Evolutionary conservation across 2,113 vertebrate species (phyloP), one percentile per base, ranked within the genome.

Genomic region (Microtus richardsoni): DNA sequence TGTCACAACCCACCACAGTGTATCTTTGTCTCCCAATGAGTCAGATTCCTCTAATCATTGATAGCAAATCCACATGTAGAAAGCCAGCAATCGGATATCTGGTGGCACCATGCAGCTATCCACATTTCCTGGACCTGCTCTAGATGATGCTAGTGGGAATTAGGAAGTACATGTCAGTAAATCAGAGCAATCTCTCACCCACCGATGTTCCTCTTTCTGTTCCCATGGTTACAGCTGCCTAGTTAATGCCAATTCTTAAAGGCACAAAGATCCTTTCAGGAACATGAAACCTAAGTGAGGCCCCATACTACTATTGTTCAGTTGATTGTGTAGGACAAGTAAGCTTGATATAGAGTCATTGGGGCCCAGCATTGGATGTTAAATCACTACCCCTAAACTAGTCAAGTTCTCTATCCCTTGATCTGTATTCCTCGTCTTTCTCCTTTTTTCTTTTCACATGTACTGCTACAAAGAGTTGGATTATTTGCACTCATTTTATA

Each of bases 351-450:
- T 3, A 75, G 16, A 66, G 11, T 39, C 78, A 26, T 7, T 30
- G 26, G 33, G 4, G 10, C 6, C 39, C 60, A 92, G 0, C 10
- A 71, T 26, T 91, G 21, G 36, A 88, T 86, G 4, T 71, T 89
- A 94, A 91, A n/a, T 71, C 91, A 54, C 16, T 82, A 77, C 44
- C 47, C 5, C 12, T 89, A 94, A 93, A 44, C 91, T 78, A 89
- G 68, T 9, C 22, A 4, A 80, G 14, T 91, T 89, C 73, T 88
- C 79, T 10, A 89, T 39, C 3, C 7, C 80, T 75, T 95, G 77
- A 64, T 91, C 19, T 96, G 0, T 64, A 24, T 19, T 60, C 10
- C 11, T 2, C 80, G 5, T 26, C 16, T 17, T 2, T 91, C 30
- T 47, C 26, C 11, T 28, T 66, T 68, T 83, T 28, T 68, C 28